Base-by-base conservation (phyloP, 2,797 vertebrate species). In the Gallinago solitaria region DNA sequence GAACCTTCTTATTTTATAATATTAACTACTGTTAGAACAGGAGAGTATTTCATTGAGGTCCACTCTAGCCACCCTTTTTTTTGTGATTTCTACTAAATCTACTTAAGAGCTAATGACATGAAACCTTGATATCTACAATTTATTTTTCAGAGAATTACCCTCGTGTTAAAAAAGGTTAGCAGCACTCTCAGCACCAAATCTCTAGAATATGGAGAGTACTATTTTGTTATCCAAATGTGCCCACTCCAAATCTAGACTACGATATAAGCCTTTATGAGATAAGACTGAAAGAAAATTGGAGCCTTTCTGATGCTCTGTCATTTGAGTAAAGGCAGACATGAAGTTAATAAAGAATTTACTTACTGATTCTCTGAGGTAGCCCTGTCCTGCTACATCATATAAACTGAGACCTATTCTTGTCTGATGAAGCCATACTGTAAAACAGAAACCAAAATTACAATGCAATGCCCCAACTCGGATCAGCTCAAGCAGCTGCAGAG, bases 371-470 rank as follows among this genome's bases (percentile, higher is more conserved):
- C 99, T 98, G 96, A 99, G 99, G 97, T 99, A 99, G 41, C 99
- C 99, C 96, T 99, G 99, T 90, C 99, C 99, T 81, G 99, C 99
- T 43, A 99, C 99, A 19, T 99, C 99, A 95, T 99, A 99, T 84
- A 99, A 98, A 97, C 99, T 99, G 96, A 99, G 98, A 56, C 99
- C 99, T 93, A 99, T 99, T 96, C 99, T 98, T 85, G 99, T 99
- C 96, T 99, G 99, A 97, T 99, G 99, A 93, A 99, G 98, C 99
- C 99, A 99, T 43, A 99, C 99, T 99, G 95, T 88, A 96, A 96
- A 95, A 75, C 20, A 93, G 69, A 69, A 78, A 88, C 54, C 16
- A 65, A 33, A 78, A 81, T 90, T 60, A 81, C 7, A 94, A 9
- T 35, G 32, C 25, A 32, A 93, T 78, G 60, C 47, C 33, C 33